Percentiles rank a stretch among this genome's conserved stretches.
Conservation (phyloP, 2,888 invertebrate genomes). For the Philereme transversata region DNA sequence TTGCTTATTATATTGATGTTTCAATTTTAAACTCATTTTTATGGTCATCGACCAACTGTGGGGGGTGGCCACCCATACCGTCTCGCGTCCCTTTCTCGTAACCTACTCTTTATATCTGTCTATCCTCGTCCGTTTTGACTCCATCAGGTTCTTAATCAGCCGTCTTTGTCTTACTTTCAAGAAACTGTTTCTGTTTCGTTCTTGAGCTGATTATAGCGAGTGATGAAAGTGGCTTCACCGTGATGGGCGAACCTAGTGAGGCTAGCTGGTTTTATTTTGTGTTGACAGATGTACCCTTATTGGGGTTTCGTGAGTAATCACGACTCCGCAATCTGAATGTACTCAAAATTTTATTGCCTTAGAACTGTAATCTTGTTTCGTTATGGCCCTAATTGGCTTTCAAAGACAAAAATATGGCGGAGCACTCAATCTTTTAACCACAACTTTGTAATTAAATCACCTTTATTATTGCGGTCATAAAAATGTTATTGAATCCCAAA, state of each 20-base stretch:
- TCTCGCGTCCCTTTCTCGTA: slow-evolving; percentile 55
- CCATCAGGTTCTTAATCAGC: slow-evolving; percentile 53
- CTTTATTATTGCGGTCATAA: slow-evolving; percentile 27
- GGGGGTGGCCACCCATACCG: slow-evolving; percentile 84
- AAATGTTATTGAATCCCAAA: slow-evolving; percentile 17
- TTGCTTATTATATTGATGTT: slow-evolving; percentile 85
- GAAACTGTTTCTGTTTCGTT: slow-evolving; percentile 44
- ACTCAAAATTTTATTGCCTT: slow-evolving; percentile 23
- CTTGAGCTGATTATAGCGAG: slow-evolving; percentile 65
- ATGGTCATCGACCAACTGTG: slow-evolving; percentile 84
- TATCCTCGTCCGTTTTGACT: slow-evolving; percentile 65
- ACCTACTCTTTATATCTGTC: slow-evolving; percentile 45
- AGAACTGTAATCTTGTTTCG: slow-evolving; percentile 24
- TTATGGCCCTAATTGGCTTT: slow-evolving; percentile 26
- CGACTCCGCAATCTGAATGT: slow-evolving; percentile 14
- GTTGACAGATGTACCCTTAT: slow-evolving; percentile 61
- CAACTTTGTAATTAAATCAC: slow-evolving; percentile 31
- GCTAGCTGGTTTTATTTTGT: slow-evolving; percentile 39
- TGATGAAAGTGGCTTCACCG: slow-evolving; percentile 72
- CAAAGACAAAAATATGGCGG: slow-evolving; percentile 27
- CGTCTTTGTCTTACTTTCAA: slow-evolving; percentile 53
- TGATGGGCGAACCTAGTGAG: slow-evolving; percentile 43
- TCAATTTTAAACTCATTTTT: slow-evolving; percentile 84
- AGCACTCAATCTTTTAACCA: slow-evolving; percentile 30
- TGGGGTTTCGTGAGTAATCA: slow-evolving; percentile 36